Evolutionary conservation across 2,797 vertebrate genomes (phyloP), one percentile per base, ranked within the genome.

Genomic region (Microctenopoma lineatum): DNA sequence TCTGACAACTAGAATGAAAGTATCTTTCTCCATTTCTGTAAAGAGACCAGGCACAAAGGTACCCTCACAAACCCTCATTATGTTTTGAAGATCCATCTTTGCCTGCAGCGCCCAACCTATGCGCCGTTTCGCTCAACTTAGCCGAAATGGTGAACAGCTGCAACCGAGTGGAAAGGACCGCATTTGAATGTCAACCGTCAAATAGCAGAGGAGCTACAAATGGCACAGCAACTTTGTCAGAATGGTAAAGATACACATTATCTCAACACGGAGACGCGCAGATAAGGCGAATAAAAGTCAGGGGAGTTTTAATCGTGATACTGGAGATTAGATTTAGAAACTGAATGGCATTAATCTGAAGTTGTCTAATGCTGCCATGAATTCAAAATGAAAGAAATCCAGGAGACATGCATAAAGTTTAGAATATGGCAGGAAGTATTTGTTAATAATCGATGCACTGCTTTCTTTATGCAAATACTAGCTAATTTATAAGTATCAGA

Each of bases 181-280:
- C 79, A 73, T 90, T 83, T 92, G 88, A 94, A 93, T 94, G 92
- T 93, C 91, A 94, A 90, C 87, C 74, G 65, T 90, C 89, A 93
- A 88, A 91, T 89, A 92, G 91, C 90, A 92, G 78, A 86, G 74
- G 81, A 83, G 77, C 77, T 75, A 83, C 80, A 91, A 91, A 93
- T 85, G 87, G 85, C 84, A 79, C 16, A 18, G 77, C 75, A 60
- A 81, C 63, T 81, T 86, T 75, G 82, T 77, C 83, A 60, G 84
- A 73, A 58, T 75, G 16, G 42, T 65, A 80, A 71, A 79, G 74
- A 82, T 77, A 34, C 74, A 74, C 73, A 83, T 90, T 90, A 91
- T 92, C 90, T 90, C 79, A 71, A 75, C 80, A 60, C 59, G 80
- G 66, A 80, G 79, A 84, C 84, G 59, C 52, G 77, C 73, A 73